Conservation (phyloP, 2,113 vertebrate genomes). For the Ochotona curzoniae region DNA sequence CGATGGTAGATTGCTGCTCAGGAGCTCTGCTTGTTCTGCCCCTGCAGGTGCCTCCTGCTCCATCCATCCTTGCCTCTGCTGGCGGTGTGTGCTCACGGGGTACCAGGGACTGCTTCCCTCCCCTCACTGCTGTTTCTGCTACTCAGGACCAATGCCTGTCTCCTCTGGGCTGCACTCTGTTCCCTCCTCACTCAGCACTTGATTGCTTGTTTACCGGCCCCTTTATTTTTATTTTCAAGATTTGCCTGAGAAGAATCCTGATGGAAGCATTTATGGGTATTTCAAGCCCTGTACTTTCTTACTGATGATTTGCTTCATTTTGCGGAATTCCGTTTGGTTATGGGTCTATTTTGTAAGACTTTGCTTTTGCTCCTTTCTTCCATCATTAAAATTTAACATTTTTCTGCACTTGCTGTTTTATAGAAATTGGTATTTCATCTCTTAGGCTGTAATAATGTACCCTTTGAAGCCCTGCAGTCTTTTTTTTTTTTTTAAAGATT, state of each 20-base stretch:
- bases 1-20: neutral
- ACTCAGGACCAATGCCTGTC: neutral
- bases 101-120: neutral
- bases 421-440: constrained; percentile 40
- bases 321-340: constrained; percentile 45
- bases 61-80: accelerated
- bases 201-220: constrained; percentile 25
- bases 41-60: neutral
- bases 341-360: constrained; percentile 55
- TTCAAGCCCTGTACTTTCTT: constrained; percentile 33
- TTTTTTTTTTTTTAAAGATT: too few relatives aligned
- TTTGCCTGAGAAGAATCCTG: constrained; percentile 64
- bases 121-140: neutral
- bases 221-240: constrained; percentile 60
- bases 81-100: neutral
- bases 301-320: constrained; percentile 11
- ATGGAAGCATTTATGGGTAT: constrained; percentile 33
- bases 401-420: constrained; percentile 23
- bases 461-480: constrained; percentile 1
- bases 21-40: neutral
- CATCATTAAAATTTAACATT: constrained; percentile 39
- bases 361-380: constrained; percentile 19
- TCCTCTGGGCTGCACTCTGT: constrained; percentile 13
- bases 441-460: neutral
- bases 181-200: neutral